A percentile compares a stretch with the other conserved stretches of the same genome.
phyloP scores from a whole-genome alignment of 2,888 invertebrate genomes.

The Sarcophaga rosellei region DNA sequence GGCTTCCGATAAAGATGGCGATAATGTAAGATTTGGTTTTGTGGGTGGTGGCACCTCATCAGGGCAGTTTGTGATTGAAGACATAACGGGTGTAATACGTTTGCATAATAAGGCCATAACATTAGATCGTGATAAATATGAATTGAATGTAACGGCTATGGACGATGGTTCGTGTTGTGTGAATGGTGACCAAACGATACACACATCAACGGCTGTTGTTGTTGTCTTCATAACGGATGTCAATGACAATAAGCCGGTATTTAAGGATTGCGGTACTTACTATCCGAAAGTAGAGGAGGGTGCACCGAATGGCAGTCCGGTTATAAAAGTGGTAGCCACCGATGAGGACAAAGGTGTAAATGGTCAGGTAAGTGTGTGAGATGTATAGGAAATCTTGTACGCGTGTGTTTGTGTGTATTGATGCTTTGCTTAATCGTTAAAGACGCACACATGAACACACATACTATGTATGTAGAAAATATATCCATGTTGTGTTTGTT shows the following conservation, averaged over 20 bases:
- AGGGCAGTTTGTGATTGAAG: constrained; percentile 97
- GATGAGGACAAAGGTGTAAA: constrained; percentile 98
- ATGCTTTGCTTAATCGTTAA: neutral
- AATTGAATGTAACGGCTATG: constrained; percentile 97
- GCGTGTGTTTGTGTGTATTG: neutral
- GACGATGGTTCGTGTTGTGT: constrained; percentile 99
- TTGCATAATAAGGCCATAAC: constrained; percentile 93
- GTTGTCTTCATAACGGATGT: constrained; percentile 98
- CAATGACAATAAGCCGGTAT: constrained; percentile 97
- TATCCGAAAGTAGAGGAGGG: constrained; percentile 97
- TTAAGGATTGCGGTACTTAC: constrained; percentile 96
- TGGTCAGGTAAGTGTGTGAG: constrained; percentile 84
- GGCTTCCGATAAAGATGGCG: constrained; percentile 98
- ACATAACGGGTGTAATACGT: constrained; percentile 96
- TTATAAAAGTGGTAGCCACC: constrained; percentile 95
- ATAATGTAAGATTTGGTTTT: constrained; percentile 95
- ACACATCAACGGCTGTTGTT: constrained; percentile 96
- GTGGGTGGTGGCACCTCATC: constrained; percentile 94
- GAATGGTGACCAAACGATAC: constrained; percentile 92
- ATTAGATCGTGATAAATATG: constrained; percentile 95
- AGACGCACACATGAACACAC: neutral
- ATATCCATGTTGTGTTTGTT: neutral
- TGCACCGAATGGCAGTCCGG: constrained; percentile 95
- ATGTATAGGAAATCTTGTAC: neutral
- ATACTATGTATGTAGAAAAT: neutral